Evolutionary conservation across 2,888 invertebrate genomes (phyloP).

Genomic region (Axea sp.): DNA sequence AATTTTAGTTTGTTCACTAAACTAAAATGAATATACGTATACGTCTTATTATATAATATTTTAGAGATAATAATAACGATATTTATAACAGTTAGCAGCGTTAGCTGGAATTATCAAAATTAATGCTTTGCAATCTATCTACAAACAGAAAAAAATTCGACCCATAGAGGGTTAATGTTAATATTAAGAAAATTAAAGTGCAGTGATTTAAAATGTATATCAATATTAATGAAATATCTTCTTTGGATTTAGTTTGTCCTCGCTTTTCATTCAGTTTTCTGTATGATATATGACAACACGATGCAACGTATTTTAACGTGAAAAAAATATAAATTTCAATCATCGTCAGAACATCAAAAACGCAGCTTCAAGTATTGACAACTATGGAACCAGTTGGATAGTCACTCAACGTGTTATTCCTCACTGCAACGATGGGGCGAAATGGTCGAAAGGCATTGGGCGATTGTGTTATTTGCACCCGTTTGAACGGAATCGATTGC

Average conservation of each 20-base stretch:
- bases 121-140: too few relatives aligned
- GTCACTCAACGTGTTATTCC: slow-evolving; percentile 43
- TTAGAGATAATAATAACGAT: too few relatives aligned
- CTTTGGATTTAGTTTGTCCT: slow-evolving; percentile 6
- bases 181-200: too few relatives aligned
- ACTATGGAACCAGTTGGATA: slow-evolving; percentile 46
- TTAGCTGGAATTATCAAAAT: too few relatives aligned
- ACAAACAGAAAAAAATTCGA: too few relatives aligned
- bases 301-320: slow-evolving; percentile 27
- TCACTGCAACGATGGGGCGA: slow-evolving; percentile 38
- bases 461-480: slow-evolving; percentile 63
- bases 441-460: slow-evolving; percentile 62
- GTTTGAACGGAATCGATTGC: slow-evolving; percentile 61
- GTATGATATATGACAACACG: slow-evolving; percentile 15
- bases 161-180: too few relatives aligned
- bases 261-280: slow-evolving; percentile 9
- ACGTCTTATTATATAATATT: too few relatives aligned
- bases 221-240: too few relatives aligned
- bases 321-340: slow-evolving; percentile 53
- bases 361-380: slow-evolving; percentile 39
- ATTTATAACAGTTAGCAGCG: too few relatives aligned
- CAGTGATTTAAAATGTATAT: too few relatives aligned
- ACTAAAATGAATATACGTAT: too few relatives aligned
- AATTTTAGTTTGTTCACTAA: too few relatives aligned
- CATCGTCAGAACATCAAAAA: slow-evolving; percentile 35